Evolutionary conservation across 64 coral and sea anemone species (phyloP), one percentile per base, ranked within the genome.

Genomic region (Actinia tenebrosa): DNA sequence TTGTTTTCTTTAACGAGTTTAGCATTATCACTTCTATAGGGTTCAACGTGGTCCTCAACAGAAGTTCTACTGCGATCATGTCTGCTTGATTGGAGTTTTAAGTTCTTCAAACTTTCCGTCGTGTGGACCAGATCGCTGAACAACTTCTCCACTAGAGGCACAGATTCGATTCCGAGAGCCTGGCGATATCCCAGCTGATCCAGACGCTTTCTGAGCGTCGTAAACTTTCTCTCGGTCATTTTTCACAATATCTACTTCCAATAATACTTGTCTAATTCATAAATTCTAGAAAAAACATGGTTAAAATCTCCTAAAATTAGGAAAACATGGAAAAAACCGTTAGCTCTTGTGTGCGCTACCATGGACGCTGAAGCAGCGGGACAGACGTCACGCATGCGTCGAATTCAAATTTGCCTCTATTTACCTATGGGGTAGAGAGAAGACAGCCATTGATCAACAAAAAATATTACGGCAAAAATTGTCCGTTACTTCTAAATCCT

Each of bases 41-140:
- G 97, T 78, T 99, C 97, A 56, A 95, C 93, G 81, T 95, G 95
- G 77, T 99, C 97, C 45, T 99, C 97, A 64, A 89, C 89, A 13
- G 88, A 81, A 3, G 86, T 95, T 78, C 87, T 99, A n/a, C 92
- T 90, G 44, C 89, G 95, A 19, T 93, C 91, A 7, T 95, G 90
- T 60, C 79, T 87, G n/a, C 64, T 90, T 17, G 92, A 71, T 89
- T 99, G 97, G 22, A 93, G 88, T 90, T 99, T 99, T 60, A 99
- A 79, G 86, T 99, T 95, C 84, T 99, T 99, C 75, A 99, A 91
- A 83, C 97, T 99, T 83, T 99, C 97, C 66, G 97, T 99, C 30
- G 97, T 99, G 64, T 99, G 97, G 72, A 99, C 97, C 80, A 99
- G 84, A 87, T 99, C 97, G 62, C 93, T 99, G 86, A 99, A 99